A percentile compares a stretch with the other conserved stretches of the same genome.
Evolutionary conservation across 2,797 vertebrate genomes (phyloP).

Genomic region (Lateolabrax maculatus): DNA sequence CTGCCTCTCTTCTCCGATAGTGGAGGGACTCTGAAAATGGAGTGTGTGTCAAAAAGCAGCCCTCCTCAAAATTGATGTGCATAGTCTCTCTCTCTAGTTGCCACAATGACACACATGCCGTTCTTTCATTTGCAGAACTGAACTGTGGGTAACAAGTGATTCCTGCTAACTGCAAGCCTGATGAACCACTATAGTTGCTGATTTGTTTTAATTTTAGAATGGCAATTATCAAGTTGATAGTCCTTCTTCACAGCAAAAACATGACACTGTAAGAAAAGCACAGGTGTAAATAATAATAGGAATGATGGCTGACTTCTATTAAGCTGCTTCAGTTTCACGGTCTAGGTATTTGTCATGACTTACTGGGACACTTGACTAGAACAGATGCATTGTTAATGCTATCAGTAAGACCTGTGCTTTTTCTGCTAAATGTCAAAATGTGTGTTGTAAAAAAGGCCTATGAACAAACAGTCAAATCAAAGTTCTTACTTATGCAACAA

Average conservation of each 20-base stretch:
- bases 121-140: neutral
- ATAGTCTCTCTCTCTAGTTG: constrained; percentile 2
- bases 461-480: neutral
- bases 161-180: neutral
- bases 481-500: neutral
- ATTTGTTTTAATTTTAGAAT: neutral
- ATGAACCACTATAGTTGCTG: neutral
- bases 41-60: constrained; percentile 13
- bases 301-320: constrained; percentile 8
- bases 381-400: constrained; percentile 8
- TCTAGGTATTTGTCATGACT: neutral
- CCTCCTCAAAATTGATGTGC: neutral
- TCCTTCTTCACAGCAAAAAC: neutral
- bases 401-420: constrained; percentile 26
- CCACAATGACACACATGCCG: constrained; percentile 1
- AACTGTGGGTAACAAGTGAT: neutral
- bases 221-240: neutral
- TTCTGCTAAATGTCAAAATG: constrained; percentile 3
- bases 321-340: constrained; percentile 16
- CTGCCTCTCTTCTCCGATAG: constrained; percentile 91
- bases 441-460: neutral
- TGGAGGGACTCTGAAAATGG: constrained; percentile 91
- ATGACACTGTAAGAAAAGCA: neutral
- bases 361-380: constrained; percentile 12
- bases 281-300: neutral